Evolutionary conservation across 2,113 vertebrate genomes (phyloP), one percentile per base, ranked within the genome.

Genomic region (Nyctereutes procyonoides): DNA sequence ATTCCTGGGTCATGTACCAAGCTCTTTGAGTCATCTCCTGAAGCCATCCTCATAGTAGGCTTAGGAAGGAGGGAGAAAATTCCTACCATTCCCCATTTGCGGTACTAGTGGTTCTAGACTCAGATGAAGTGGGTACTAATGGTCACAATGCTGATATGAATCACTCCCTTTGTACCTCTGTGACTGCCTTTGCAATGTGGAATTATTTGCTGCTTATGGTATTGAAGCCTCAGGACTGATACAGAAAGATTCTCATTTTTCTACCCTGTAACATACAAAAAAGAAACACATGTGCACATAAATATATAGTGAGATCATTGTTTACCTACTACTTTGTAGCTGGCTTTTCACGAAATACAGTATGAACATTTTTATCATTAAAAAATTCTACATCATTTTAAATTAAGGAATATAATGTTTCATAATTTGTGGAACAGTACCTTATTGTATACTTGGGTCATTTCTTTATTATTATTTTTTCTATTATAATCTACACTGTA

Each of bases 331-430:
- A 22, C 11, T 87, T 90, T 86, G 43, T 65, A 55, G 16, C 1
- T 17, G 48, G 1, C 9, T 86, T 84, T 92, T 88, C 13, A 79
- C 32, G 48, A 73, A 79, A 56, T 58, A 38, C 62, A 62, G 30
- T 58, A 55, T 88, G 26, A 38, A n/a, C 5, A 32, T 88, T 93
- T 96, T 86, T 84, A 83, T 69, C 20, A 77, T 55, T 56, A 93
- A 92, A 81, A 88, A 93, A 43, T 58, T 69, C 13, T 63, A 17
- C 1, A 62, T 53, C 6, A 81, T 86, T 83, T 96, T 88, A 28
- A 76, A 94, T 38, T 73, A 63, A 9, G 26, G 43, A 43, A 69
- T 17, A 35, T 30, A 71, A 7, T 87, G 67, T 17, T 93, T 90
- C 28, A 88, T 43, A 77, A 82, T 62, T 88, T 74, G 43, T 93